phyloP scores from a whole-genome alignment of 2,797 vertebrate genomes.

The Hippopotamyrus pictus region DNA sequence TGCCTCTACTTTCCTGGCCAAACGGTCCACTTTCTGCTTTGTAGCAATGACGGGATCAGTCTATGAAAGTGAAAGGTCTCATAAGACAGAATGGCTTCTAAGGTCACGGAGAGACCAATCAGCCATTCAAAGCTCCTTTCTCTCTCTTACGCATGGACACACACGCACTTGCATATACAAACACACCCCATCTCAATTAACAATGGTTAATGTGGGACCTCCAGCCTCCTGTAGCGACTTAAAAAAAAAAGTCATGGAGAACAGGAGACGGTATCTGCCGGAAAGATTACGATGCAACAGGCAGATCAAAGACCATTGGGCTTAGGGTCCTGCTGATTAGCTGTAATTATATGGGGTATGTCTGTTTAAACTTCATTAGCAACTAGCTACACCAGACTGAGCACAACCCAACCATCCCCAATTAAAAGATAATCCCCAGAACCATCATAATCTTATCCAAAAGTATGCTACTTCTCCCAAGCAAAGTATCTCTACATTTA shows the following conservation, averaged over 20 bases:
- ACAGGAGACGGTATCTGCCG: constrained; percentile 88
- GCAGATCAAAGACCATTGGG: constrained; percentile 93
- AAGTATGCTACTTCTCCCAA: constrained; percentile 75
- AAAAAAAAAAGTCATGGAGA: constrained; percentile 75
- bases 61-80: constrained; percentile 44
- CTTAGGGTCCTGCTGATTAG: constrained; percentile 91
- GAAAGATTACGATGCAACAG: constrained; percentile 84
- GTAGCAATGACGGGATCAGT: constrained; percentile 48
- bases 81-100: constrained; percentile 60
- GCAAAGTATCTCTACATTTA: constrained; percentile 50
- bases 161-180: constrained; percentile 21
- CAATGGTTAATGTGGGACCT: constrained; percentile 72
- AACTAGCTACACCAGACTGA: constrained; percentile 90
- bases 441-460: constrained; percentile 90
- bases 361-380: constrained; percentile 99
- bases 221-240: constrained; percentile 75
- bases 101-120: constrained; percentile 70
- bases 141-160: constrained; percentile 37
- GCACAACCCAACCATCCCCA: constrained; percentile 98
- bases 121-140: constrained; percentile 36
- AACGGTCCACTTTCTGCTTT: constrained; percentile 48
- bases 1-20: constrained; percentile 40
- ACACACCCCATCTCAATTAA: constrained; percentile 73
- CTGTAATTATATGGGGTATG: constrained; percentile 99
- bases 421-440: constrained; percentile 99